Evolutionary conservation across 2,113 vertebrate genomes (phyloP), one percentile per base, ranked within the genome.

Genomic region (Mormyrus iriodes): DNA sequence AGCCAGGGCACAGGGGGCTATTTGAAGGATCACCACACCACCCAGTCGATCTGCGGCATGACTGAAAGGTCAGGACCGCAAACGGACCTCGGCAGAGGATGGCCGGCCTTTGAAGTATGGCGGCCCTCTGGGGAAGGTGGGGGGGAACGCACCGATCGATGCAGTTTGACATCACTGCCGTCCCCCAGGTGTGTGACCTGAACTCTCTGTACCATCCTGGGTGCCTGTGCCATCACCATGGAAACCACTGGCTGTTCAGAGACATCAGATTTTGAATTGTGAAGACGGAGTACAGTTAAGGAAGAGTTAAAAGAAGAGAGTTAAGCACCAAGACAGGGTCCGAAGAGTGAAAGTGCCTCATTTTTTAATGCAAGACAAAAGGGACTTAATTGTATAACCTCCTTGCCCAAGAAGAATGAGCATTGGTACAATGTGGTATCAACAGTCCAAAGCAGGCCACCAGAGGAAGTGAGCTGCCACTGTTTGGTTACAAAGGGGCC

Each of bases 11-110:
- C 92, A 93, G 90, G 91, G 31, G 90, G 91, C 89, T 93, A 92
- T 95, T 92, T 94, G 92, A 94, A 94, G 94, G 94, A 94, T 92
- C 94, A 94, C 89, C 92, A 90, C 90, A 76, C 92, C 88, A 89
- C 86, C 88, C 17, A n/a, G 93, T 92, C 93, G 89, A 92, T 92
- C 92, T 91, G 6, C 88, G 88, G 91, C 82, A 79, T 87, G 89
- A 90, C 84, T 42, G 55, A 94, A 96, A 96, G 94, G 94, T 95
- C 94, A 95, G 83, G 61, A 93, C 92, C 92, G 91, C 88, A 90
- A 95, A 92, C 92, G 87, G 90, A 42, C 88, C 89, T 93, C 92
- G 83, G 90, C 88, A 91, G 93, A 94, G 92, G 93, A 92, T 88
- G 92, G 88, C 92, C 89, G 76, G 91, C 90, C 94, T 96, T 96